These are phyloP conservation scores for Cygnus olor DNA, from an alignment of 2,797 vertebrate genomes.

Conservation along the genomic window DNA sequence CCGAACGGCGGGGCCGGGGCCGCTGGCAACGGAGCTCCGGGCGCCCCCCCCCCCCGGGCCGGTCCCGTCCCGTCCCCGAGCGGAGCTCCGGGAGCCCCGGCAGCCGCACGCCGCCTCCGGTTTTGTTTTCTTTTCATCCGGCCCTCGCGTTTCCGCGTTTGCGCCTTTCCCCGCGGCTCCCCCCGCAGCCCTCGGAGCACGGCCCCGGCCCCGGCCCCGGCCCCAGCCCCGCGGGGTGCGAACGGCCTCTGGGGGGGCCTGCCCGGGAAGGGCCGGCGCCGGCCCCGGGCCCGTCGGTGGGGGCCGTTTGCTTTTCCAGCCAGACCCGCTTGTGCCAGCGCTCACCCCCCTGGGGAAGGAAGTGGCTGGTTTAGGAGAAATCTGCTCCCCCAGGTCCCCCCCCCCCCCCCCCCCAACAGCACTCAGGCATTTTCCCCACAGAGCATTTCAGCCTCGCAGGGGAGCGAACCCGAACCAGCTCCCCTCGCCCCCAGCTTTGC, in stretches of 20 bases:
- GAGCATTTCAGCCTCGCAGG: fast-evolving
- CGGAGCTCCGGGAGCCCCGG: no score
- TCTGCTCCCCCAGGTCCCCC: fast-evolving
- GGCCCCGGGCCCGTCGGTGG: fast-evolving
- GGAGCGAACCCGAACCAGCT: not conserved
- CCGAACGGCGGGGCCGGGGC: no score
- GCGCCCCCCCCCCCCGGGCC: no score
- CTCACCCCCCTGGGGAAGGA: not conserved
- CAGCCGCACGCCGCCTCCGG: no score
- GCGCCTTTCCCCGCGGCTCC: not conserved
- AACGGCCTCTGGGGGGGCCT: not conserved
- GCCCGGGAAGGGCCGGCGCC: fast-evolving
- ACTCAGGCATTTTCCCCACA: fast-evolving
- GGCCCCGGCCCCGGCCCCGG: no score
- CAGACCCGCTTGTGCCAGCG: not conserved
- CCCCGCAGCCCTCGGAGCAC: no score
- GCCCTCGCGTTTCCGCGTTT: not conserved
- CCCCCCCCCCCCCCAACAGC: no score
- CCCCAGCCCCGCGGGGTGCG: fast-evolving
- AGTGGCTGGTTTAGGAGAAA: not conserved
- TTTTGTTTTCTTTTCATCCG: no score
- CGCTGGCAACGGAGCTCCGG: no score
- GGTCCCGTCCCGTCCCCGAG: no score
- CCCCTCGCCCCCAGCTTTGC: not conserved
- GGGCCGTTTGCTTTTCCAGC: not conserved